These are phyloP conservation scores for Oreochromis aureus DNA, from an alignment of 2,113 vertebrate species.

Conservation along the genomic window DNA sequence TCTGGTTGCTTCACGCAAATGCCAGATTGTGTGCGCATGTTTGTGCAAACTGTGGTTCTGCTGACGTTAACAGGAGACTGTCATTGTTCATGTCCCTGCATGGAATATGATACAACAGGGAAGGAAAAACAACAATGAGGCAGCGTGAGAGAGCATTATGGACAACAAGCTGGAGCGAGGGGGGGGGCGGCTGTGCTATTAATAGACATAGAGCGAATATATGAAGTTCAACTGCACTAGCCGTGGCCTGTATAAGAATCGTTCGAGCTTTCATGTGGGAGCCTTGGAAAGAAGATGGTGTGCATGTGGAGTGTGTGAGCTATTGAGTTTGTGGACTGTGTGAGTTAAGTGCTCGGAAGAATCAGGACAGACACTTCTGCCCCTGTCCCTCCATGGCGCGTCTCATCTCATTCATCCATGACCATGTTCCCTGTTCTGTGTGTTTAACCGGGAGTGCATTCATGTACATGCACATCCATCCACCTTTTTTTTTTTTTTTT, in stretches of 20 bases:
- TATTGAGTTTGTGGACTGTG: not conserved
- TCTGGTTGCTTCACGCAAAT: constrained; percentile 7
- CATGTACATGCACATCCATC: not conserved
- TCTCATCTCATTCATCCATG: constrained; percentile 32
- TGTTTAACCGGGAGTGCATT: not conserved
- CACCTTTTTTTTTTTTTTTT: not conserved
- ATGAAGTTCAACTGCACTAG: not conserved
- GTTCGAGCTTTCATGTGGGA: not conserved
- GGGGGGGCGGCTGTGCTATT: not conserved
- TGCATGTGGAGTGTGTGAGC: not conserved
- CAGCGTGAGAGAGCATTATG: not conserved
- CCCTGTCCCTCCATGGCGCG: not conserved
- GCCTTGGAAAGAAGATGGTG: not conserved
- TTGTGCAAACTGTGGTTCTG: constrained; percentile 51
- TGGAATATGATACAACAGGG: constrained; percentile 44
- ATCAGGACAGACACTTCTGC: constrained; percentile 34
- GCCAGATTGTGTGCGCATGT: constrained; percentile 44
- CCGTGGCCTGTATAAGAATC: not conserved
- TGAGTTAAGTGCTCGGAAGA: constrained; percentile 16
- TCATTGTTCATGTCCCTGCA: constrained; percentile 16
- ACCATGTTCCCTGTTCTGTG: not conserved
- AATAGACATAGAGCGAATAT: constrained; percentile 26
- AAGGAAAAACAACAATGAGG: constrained; percentile 8
- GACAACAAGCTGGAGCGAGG: not conserved
- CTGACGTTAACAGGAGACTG: constrained; percentile 44